Conservation (phyloP, 2,113 vertebrate genomes). For the Microtus oregoni region DNA sequence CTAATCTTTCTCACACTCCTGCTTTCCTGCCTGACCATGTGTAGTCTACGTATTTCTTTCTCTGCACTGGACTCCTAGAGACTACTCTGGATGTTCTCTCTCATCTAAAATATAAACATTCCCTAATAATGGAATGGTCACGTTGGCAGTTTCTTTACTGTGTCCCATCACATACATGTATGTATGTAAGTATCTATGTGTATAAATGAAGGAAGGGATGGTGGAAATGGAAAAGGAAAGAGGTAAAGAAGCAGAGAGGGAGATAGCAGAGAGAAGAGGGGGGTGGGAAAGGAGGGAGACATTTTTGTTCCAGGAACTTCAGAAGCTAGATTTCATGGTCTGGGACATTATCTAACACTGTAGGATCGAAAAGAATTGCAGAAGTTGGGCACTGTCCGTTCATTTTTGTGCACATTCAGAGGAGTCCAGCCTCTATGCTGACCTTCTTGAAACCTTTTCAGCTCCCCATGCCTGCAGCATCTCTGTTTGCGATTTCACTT, state of each 20-base stretch:
- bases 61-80: not conserved
- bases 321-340: not conserved
- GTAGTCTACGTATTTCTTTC: no score
- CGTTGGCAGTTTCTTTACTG: no score
- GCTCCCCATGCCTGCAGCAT: not conserved
- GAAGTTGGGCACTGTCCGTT: not conserved
- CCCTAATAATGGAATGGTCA: not conserved
- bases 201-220: not conserved
- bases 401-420: not conserved
- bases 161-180: not conserved
- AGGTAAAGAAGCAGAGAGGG: no score
- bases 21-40: not conserved
- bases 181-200: not conserved
- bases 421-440: not conserved
- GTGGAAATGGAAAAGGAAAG: no score
- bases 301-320: not conserved
- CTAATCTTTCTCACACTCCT: not conserved
- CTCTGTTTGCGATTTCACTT: constrained; percentile 24
- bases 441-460: constrained; percentile 43
- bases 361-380: not conserved
- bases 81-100: not conserved
- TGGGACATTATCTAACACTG: not conserved
- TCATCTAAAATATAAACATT: not conserved
- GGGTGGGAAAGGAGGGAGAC: not conserved
- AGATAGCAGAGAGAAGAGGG: not conserved